Evolutionary conservation across 2,797 vertebrate genomes (phyloP), one percentile per base, ranked within the genome.

Genomic region (Sphenodon punctatus): DNA sequence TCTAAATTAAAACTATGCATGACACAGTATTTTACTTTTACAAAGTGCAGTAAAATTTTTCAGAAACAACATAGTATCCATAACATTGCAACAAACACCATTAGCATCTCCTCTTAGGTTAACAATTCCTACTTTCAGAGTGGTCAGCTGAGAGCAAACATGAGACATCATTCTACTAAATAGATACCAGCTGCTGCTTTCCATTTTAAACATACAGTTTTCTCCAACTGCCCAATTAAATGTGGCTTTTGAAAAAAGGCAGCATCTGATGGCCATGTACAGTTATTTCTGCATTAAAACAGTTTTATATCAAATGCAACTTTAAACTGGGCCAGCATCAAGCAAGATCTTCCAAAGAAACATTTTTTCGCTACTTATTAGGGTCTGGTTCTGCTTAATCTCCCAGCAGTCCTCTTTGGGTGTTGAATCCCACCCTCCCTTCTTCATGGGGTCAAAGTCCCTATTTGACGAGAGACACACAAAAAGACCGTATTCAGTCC

Each of bases 241-340:
- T 84, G 39, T 39, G 56, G 43, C 22, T 78, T 89, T 68, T 84
- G 75, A 64, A 93, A 92, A 95, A 76, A 80, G 77, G 84, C 90
- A 87, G 92, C 93, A 95, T 94, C 93, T 95, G 94, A 78, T 94
- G 88, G 74, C 89, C 89, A 94, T 94, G 95, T 93, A 89, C 63
- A 83, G 89, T 86, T 73, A 94, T 93, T 93, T 92, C 78, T 88
- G 88, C 72, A 85, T 69, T 58, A 93, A 86, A 84, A 89, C 13
- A 70, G 55, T 61, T 89, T 84, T 90, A 60, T 67, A 88, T 88
- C 75, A 86, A 93, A 93, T 65, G 77, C 59, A 20, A n/a, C n/a
- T n/a, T n/a, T 76, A 78, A 74, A 60, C 56, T 89, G 87, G 81
- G 59, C 72, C 85, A 84, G 80, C 22, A 66, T 22, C n/a, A 48